Percentiles rank a stretch among this genome's conserved stretches.
These are phyloP conservation scores for Hapalemur alaotrensis DNA, from an alignment of 2,797 vertebrate genomes.

Conservation along the genomic window DNA sequence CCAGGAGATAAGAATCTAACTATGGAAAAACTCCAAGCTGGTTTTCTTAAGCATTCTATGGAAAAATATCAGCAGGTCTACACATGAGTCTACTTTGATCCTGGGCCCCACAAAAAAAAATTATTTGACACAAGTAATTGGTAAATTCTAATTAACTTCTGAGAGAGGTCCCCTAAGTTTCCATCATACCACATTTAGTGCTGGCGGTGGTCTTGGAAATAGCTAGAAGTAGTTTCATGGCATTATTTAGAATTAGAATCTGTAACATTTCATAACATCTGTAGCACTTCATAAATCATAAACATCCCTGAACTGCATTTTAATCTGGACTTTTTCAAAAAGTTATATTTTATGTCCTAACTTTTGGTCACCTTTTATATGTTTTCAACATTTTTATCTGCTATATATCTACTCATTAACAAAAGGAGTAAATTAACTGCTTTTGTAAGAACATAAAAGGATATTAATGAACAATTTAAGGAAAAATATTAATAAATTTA, in stretches of 20 bases:
- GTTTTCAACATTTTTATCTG: not conserved
- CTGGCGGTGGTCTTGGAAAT: not conserved
- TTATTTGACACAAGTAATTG: not conserved
- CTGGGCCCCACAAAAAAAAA: not conserved
- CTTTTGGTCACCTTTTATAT: not conserved
- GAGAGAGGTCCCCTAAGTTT: slow-evolving; percentile 4
- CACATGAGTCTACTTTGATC: not conserved
- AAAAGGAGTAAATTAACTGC: not conserved
- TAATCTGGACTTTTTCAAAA: slow-evolving; percentile 7
- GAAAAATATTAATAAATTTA: slow-evolving; percentile 5
- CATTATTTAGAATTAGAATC: slow-evolving; percentile 36
- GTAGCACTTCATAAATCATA: slow-evolving; percentile 35
- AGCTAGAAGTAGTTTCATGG: slow-evolving; percentile 33
- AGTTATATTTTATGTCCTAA: slow-evolving; percentile 12
- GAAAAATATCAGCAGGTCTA: slow-evolving; percentile 30
- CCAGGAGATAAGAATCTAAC: slow-evolving; percentile 54
- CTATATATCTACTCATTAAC: not conserved
- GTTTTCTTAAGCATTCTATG: slow-evolving; percentile 31
- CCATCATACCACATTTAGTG: not conserved
- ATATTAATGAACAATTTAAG: slow-evolving; percentile 23
- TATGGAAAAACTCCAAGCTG: slow-evolving; percentile 5
- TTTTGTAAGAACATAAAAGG: slow-evolving; percentile 1
- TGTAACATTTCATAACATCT: slow-evolving; percentile 17
- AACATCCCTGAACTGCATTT: not conserved
- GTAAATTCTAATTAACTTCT: slow-evolving; percentile 40